A percentile compares a stretch with the other conserved stretches of the same genome.
These are phyloP conservation scores for Torymus auratus DNA, from an alignment of 2,888 invertebrate genomes.

Conservation along the genomic window DNA sequence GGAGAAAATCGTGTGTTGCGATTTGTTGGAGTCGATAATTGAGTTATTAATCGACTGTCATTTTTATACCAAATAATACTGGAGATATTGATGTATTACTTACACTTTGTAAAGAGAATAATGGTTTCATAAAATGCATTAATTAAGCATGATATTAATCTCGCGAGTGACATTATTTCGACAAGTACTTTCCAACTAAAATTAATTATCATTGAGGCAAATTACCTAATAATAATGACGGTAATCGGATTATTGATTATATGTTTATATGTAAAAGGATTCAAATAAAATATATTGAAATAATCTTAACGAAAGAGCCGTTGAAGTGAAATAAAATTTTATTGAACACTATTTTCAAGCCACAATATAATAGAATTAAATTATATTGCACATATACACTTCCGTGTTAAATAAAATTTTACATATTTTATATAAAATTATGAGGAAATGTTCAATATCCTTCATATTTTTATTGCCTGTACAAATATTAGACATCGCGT, in stretches of 20 bases:
- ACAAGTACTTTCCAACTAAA: too few species aligned
- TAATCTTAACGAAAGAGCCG: background rate
- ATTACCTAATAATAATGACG: too few species aligned
- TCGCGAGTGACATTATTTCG: too few species aligned
- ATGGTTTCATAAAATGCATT: slow-evolving; percentile 4
- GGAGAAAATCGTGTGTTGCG: too few species aligned
- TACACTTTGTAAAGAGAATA: background rate
- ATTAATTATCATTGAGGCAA: too few species aligned
- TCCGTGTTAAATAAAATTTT: background rate
- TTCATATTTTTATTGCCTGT: background rate
- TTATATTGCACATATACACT: too few species aligned
- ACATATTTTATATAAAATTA: slow-evolving; percentile 9
- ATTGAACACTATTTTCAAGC: too few species aligned
- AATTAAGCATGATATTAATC: background rate
- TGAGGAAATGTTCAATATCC: slow-evolving; percentile 4
- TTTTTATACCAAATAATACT: background rate
- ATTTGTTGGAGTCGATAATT: too few species aligned
- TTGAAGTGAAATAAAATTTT: too few species aligned
- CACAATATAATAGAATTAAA: too few species aligned
- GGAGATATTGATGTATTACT: slow-evolving; percentile 17
- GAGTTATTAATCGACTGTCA: background rate
- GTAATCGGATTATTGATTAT: too few species aligned
- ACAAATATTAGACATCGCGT: background rate
- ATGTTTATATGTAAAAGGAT: too few species aligned
- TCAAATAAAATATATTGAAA: background rate